Evolutionary conservation across 2,888 invertebrate genomes (phyloP), one percentile per base, ranked within the genome.

Genomic region (Drosophila nigritarsus): DNA sequence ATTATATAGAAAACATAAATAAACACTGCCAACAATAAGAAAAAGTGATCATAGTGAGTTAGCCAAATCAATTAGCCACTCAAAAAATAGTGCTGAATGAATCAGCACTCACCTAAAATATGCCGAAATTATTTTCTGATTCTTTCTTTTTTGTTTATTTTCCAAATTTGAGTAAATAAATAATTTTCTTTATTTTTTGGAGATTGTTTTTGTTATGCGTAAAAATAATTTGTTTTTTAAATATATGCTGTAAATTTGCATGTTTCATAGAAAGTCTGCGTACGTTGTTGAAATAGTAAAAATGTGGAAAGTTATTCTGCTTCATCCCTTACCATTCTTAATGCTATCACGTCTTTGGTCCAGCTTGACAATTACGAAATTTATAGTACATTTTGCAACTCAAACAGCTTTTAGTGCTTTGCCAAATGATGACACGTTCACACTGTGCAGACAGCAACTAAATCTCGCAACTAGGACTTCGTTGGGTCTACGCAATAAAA

Each of bases 401-500:
- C 40, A 61, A 45, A 59, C 20, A 13, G 27, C 48, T 68, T 68
- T 68, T 38, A 38, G 24, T 53, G 49, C 54, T 49, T 55, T 60
- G 9, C 8, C 30, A 34, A 70, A 56, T 65, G 40, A 69, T 49
- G 32, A 27, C 67, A 30, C 65, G 51, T 66, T 60, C 45, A 24
- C 18, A 32, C 24, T 55, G 54, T 34, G 29, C 29, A 30, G 42
- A 11, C 18, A 18, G n/a, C 18, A 36, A 50, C 42, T 65, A 65
- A 72, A 64, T 60, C 60, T 64, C 49, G 48, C 53, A 65, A 64
- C 54, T 45, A 34, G 27, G 53, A 45, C 40, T 51, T n/a, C 58
- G 36, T 65, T 71, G 64, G 72, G 80, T 75, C 67, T 75, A 75
- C 73, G 68, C 60, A 76, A 76, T 87, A 84, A 80, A 82, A 48